phyloP scores from a whole-genome alignment of 2,888 invertebrate genomes.

The Halocaridina rubra region DNA sequence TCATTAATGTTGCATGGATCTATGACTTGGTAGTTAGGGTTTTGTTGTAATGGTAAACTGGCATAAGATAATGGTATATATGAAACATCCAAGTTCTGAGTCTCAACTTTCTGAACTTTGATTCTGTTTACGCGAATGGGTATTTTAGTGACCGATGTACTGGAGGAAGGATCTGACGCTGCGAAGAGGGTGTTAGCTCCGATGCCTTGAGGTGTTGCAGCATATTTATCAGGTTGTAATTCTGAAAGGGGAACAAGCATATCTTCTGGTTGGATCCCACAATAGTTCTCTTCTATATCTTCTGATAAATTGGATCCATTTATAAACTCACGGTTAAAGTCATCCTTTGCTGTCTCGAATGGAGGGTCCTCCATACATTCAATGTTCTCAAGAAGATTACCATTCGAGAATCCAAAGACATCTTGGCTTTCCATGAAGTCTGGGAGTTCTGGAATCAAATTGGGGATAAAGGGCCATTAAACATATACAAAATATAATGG shows the following conservation, averaged over 20 bases:
- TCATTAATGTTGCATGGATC: not conserved
- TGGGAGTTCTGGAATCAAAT: conserved; percentile 40
- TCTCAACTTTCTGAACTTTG: not conserved
- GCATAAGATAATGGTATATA: not conserved
- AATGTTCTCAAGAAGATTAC: not conserved
- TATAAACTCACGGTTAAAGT: no score
- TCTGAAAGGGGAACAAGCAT: conserved; percentile 43
- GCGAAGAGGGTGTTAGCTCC: not conserved
- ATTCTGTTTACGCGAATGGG: conserved; percentile 17
- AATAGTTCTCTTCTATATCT: not conserved
- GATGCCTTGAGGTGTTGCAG: not conserved
- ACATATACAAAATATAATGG: no score
- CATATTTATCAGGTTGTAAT: not conserved
- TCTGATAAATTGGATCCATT: no score
- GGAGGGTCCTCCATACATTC: not conserved
- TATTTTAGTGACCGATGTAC: conserved; percentile 7
- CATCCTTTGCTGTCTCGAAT: no score
- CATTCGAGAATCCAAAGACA: conserved; percentile 1
- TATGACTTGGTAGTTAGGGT: not conserved
- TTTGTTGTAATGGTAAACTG: not conserved
- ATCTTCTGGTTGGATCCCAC: conserved; percentile 37
- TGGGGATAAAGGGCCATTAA: no score
- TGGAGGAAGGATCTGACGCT: not conserved
- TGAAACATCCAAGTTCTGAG: no score
- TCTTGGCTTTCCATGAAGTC: conserved; percentile 50